Conservation (phyloP, 30 jellyfish, hydroid and myxozoan genomes). For the Sanderia malayensis region DNA sequence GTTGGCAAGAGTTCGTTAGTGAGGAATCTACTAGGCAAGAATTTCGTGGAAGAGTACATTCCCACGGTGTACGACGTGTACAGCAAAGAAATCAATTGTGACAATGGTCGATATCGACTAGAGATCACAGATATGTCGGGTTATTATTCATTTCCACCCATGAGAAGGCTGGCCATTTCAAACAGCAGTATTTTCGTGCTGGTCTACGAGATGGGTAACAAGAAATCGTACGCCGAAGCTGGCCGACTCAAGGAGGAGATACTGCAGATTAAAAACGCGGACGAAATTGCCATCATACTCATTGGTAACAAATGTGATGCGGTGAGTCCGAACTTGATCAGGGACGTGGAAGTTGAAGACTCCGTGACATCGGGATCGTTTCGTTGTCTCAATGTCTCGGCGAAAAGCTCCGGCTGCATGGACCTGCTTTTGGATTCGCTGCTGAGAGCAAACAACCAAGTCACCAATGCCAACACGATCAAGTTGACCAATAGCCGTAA, state of each 20-base stretch:
- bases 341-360: constrained; percentile 61
- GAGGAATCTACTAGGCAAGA: constrained; percentile 42
- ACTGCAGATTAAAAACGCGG: constrained; percentile 15
- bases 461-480: neutral
- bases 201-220: constrained; percentile 58
- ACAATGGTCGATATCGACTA: constrained; percentile 36
- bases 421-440: constrained; percentile 15
- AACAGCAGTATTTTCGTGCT: constrained; percentile 54
- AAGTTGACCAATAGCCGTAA: neutral
- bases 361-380: constrained; percentile 14
- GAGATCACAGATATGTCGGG: constrained; percentile 71
- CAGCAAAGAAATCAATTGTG: constrained; percentile 46
- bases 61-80: constrained; percentile 73
- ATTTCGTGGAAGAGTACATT: constrained; percentile 43
- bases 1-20: constrained; percentile 69
- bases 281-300: constrained; percentile 17
- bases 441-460: constrained; percentile 9
- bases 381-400: constrained; percentile 28
- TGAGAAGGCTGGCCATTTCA: constrained; percentile 58
- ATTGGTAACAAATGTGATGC: constrained; percentile 58
- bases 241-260: constrained; percentile 60
- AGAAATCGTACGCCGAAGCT: constrained; percentile 47
- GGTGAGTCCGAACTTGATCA: neutral
- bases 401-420: constrained; percentile 22
- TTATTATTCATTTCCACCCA: constrained; percentile 68